phyloP scores from a whole-genome alignment of 2,797 vertebrate genomes.

The Eutrigla gurnardus region DNA sequence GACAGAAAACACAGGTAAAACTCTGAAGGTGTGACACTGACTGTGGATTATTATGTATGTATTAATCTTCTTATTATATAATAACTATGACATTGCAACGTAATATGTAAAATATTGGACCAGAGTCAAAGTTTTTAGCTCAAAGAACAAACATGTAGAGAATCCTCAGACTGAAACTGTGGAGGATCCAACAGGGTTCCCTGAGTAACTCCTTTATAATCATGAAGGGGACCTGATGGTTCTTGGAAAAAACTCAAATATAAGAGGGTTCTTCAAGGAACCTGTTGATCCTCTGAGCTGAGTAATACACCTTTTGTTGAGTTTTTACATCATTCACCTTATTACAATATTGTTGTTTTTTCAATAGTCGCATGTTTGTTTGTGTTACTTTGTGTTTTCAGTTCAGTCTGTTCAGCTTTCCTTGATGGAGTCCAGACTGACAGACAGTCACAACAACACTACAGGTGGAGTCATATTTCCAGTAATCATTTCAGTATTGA shows the following conservation, averaged over 20 bases:
- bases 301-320: neutral
- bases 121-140: neutral
- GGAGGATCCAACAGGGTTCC: neutral
- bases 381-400: neutral
- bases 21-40: neutral
- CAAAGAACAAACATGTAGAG: neutral
- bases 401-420: conserved; percentile 18
- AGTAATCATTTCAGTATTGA: neutral
- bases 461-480: neutral
- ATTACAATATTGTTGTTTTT: neutral
- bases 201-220: neutral
- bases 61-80: neutral
- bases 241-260: neutral
- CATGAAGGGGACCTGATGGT: neutral
- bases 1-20: conserved; percentile 20
- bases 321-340: neutral
- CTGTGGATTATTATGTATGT: neutral
- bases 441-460: neutral
- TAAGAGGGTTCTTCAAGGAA: neutral
- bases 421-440: conserved; percentile 17
- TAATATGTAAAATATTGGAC: neutral
- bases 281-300: neutral
- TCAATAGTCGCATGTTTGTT: neutral
- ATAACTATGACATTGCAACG: too few species aligned
- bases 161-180: neutral